Evolutionary conservation across 2,888 invertebrate species (phyloP).

Genomic region (Dynastes hyllus): DNA sequence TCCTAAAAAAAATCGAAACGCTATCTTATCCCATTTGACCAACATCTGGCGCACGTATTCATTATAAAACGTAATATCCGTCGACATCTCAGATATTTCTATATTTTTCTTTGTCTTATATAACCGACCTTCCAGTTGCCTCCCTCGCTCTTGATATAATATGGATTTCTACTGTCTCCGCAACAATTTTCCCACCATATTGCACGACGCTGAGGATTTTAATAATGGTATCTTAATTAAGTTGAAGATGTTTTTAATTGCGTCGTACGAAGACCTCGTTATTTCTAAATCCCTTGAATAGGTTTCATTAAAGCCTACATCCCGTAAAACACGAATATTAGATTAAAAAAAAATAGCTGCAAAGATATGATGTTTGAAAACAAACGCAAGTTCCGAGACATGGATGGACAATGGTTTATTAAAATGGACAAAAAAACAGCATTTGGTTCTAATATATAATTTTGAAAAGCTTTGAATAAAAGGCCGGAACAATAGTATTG

Average conservation of each 20-base stretch:
- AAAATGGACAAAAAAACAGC: too few relatives aligned
- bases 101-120: constrained; percentile 64
- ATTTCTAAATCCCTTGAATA: constrained; percentile 68
- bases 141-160: constrained; percentile 50
- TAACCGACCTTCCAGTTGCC: constrained; percentile 60
- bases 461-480: too few relatives aligned
- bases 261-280: constrained; percentile 66
- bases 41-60: constrained; percentile 66
- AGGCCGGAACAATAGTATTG: too few relatives aligned
- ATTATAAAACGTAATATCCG: constrained; percentile 69
- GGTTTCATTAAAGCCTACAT: constrained; percentile 70
- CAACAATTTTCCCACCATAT: constrained; percentile 64
- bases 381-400: too few relatives aligned
- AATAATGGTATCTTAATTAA: constrained; percentile 71
- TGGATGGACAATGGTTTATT: too few relatives aligned
- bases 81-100: constrained; percentile 64
- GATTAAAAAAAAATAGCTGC: constrained; percentile 1
- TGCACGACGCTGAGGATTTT: constrained; percentile 66
- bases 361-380: neutral
- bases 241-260: constrained; percentile 71
- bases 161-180: constrained; percentile 52
- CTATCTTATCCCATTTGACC: constrained; percentile 35
- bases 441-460: too few relatives aligned
- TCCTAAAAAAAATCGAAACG: too few relatives aligned
- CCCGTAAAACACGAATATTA: constrained; percentile 66